A percentile compares a stretch with the other conserved stretches of the same genome.
Evolutionary conservation across 2,888 invertebrate species (phyloP).

Genomic region (Matsumyia berberina): DNA sequence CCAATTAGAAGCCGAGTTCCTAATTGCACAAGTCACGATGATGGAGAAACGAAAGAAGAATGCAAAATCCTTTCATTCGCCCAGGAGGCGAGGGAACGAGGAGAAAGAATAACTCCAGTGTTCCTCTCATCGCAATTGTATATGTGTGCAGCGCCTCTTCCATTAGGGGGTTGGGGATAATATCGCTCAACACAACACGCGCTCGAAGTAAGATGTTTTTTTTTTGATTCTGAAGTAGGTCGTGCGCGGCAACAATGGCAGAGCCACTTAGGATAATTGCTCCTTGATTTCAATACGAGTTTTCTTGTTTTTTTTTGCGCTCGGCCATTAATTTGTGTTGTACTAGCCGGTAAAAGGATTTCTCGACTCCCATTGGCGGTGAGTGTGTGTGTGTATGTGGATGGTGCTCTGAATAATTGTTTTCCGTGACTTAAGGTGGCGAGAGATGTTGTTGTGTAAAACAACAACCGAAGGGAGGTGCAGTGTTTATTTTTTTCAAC

Average conservation of each 20-base stretch:
- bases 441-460: constrained; percentile 22
- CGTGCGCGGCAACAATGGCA: constrained; percentile 73
- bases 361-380: neutral
- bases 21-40: constrained; percentile 68
- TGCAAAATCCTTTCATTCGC: constrained; percentile 31
- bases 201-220: constrained; percentile 54
- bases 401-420: constrained; percentile 69
- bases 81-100: constrained; percentile 2
- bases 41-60: constrained; percentile 34
- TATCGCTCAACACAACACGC: constrained; percentile 49
- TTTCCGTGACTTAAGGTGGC: constrained; percentile 50
- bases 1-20: constrained; percentile 55
- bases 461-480: constrained; percentile 20
- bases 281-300: constrained; percentile 75
- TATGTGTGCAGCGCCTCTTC: constrained; percentile 8
- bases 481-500: constrained; percentile 2
- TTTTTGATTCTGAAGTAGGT: constrained; percentile 72
- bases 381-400: constrained; percentile 2
- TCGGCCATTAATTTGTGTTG: constrained; percentile 63
- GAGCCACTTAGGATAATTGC: constrained; percentile 76
- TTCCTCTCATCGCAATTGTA: neutral
- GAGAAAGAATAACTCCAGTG: constrained; percentile 19
- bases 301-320: constrained; percentile 51
- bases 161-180: constrained; percentile 21
- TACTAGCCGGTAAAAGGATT: constrained; percentile 32